Evolutionary conservation across 2,113 vertebrate genomes (phyloP).

Genomic region (Ptilorrhoa leucosticta): DNA sequence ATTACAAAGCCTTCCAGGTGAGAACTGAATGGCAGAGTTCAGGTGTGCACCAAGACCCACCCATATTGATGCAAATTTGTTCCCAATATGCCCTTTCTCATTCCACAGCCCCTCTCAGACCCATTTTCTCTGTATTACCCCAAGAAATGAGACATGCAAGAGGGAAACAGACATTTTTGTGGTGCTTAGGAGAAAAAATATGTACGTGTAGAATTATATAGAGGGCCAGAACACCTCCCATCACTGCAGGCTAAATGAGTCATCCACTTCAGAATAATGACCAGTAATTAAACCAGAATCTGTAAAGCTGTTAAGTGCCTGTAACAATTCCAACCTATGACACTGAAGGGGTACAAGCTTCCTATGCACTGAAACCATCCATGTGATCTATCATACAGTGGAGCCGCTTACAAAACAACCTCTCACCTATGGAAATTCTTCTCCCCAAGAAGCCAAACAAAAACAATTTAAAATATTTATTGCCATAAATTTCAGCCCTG

Average conservation of each 20-base stretch:
- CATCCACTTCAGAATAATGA: slow-evolving; percentile 26
- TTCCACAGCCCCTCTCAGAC: background rate
- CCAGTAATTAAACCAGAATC: slow-evolving; percentile 19
- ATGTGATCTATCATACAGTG: background rate
- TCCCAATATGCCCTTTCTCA: background rate
- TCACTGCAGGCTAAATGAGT: background rate
- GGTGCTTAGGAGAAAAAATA: background rate
- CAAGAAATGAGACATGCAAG: background rate
- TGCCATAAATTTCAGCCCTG: background rate
- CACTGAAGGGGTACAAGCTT: background rate
- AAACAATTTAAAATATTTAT: slow-evolving; percentile 49
- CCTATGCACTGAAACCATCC: background rate
- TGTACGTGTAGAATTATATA: background rate
- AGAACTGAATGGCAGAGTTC: background rate
- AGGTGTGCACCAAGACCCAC: background rate
- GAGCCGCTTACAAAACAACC: background rate
- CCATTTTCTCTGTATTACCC: background rate
- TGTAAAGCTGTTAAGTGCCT: background rate
- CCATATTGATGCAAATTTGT: background rate
- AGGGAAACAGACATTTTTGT: background rate
- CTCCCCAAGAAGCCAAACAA: slow-evolving; percentile 37
- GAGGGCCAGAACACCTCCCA: background rate
- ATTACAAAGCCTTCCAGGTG: accelerated
- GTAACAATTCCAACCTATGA: slow-evolving; percentile 5
- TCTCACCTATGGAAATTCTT: slow-evolving; percentile 27